Percentiles rank a stretch among this genome's conserved stretches.
Conservation (phyloP, 2,797 vertebrate genomes). For the Martes flavigula region DNA sequence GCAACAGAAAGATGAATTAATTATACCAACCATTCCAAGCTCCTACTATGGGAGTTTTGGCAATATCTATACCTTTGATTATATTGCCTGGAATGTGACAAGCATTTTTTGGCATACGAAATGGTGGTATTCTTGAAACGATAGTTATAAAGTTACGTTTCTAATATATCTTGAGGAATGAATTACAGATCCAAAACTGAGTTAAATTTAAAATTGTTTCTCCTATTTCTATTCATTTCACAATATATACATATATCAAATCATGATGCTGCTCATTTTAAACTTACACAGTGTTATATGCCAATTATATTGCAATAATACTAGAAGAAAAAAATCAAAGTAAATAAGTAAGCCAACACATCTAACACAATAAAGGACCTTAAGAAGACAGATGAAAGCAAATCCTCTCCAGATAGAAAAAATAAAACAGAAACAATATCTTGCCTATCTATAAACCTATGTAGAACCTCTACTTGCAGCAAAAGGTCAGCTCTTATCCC, state of each 20-base stretch:
- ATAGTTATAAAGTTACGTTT: background rate
- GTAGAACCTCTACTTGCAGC: background rate
- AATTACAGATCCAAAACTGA: background rate
- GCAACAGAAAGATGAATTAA: conserved; percentile 45
- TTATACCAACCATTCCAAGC: background rate
- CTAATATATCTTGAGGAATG: conserved; percentile 18
- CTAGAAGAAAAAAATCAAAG: background rate
- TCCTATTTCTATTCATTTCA: background rate
- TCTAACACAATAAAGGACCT: background rate
- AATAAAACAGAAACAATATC: background rate
- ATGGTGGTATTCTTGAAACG: background rate
- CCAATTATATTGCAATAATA: background rate
- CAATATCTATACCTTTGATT: conserved; percentile 44
- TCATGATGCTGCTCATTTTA: background rate
- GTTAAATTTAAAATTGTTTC: background rate
- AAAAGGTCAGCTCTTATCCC: background rate
- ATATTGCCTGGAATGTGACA: background rate
- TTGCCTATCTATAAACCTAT: background rate
- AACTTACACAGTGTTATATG: background rate
- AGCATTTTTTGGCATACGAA: background rate
- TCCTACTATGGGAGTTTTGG: background rate
- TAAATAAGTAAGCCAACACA: background rate
- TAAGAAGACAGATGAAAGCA: background rate
- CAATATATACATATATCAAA: background rate
- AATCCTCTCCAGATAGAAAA: background rate